phyloP scores from a whole-genome alignment of 2,113 vertebrate species.

The Microcebus ravelobensis region DNA sequence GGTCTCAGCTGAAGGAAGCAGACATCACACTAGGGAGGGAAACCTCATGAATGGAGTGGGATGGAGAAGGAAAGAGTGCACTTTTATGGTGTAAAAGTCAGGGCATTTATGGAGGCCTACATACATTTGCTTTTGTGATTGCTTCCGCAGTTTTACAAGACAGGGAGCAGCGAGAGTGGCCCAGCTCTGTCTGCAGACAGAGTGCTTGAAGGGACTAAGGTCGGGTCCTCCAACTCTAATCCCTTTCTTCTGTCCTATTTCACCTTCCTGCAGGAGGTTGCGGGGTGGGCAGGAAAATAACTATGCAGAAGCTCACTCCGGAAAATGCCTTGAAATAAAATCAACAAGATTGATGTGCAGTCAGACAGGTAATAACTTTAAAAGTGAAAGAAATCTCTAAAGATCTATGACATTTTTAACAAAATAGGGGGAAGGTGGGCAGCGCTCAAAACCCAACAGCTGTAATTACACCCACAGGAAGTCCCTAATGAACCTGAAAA shows the following conservation, averaged over 20 bases:
- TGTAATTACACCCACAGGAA: conserved; percentile 64
- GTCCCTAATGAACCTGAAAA: conserved; percentile 66
- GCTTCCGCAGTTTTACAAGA: neutral
- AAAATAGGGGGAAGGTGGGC: conserved; percentile 33
- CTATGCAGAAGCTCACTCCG: neutral
- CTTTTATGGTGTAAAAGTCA: neutral
- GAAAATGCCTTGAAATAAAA: conserved; percentile 50
- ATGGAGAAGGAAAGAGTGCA: neutral
- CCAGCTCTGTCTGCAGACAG: neutral
- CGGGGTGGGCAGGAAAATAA: neutral
- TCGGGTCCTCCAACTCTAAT: too few species aligned
- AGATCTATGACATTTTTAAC: conserved; percentile 52
- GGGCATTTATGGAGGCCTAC: neutral
- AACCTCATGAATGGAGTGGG: neutral
- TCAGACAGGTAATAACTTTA: conserved; percentile 30
- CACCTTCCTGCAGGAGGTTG: neutral
- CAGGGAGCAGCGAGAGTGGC: too few species aligned
- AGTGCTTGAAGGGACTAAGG: neutral
- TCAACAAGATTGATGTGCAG: conserved; percentile 38
- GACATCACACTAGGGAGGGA: neutral
- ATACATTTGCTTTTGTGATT: too few species aligned
- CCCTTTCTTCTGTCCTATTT: neutral
- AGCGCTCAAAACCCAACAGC: conserved; percentile 4
- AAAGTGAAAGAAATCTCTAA: conserved; percentile 25
- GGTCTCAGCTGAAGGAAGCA: neutral